These are phyloP conservation scores for Proisotoma minuta DNA, from an alignment of 2,888 invertebrate genomes.

Conservation along the genomic window DNA sequence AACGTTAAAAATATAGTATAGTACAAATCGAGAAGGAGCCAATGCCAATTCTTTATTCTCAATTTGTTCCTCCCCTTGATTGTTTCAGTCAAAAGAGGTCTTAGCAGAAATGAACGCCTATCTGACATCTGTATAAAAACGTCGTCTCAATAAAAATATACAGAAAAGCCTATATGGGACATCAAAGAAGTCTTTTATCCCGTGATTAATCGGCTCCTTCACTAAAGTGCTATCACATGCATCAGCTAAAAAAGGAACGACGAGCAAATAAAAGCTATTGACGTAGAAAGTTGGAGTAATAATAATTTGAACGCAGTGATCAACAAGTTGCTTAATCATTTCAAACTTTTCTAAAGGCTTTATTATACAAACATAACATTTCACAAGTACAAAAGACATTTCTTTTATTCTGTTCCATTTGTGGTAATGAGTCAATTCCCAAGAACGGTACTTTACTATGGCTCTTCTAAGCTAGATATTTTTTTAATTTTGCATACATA, in stretches of 20 bases:
- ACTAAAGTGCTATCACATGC: no score
- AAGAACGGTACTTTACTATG: no score
- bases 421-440: slow-evolving; percentile 2
- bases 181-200: no score
- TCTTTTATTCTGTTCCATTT: background rate
- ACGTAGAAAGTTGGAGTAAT: background rate
- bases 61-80: background rate
- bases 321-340: slow-evolving; percentile 7
- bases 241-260: no score
- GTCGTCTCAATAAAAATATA: background rate
- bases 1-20: background rate
- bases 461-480: no score
- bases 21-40: slow-evolving; percentile 1
- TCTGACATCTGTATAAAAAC: background rate
- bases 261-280: background rate
- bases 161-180: background rate
- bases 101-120: background rate
- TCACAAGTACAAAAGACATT: background rate
- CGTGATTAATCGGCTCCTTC: no score
- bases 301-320: background rate
- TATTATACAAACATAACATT: no score
- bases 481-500: no score
- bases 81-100: background rate
- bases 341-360: slow-evolving; percentile 3
- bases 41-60: background rate